phyloP scores from a whole-genome alignment of 2,113 vertebrate species.

The Diphyllodes magnificus region DNA sequence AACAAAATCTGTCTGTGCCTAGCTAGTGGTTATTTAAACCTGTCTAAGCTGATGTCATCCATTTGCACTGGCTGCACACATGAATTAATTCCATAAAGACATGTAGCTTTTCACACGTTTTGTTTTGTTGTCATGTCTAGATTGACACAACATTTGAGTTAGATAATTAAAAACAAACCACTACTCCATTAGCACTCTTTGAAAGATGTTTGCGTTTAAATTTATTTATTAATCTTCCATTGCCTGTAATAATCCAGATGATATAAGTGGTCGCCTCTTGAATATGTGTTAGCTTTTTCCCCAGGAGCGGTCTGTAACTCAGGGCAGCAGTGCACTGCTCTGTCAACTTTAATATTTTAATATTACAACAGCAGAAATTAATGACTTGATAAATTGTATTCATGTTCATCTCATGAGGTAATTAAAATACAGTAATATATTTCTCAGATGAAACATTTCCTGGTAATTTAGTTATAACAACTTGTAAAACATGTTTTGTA shows the following conservation, averaged over 20 bases:
- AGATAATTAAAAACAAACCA: not conserved
- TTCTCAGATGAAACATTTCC: not conserved
- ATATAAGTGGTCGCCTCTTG: not conserved
- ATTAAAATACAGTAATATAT: not conserved
- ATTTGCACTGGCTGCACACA: not conserved
- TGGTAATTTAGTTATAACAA: not conserved
- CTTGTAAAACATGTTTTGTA: not conserved
- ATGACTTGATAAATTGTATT: not conserved
- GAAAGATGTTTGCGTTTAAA: not conserved
- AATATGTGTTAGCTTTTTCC: not conserved
- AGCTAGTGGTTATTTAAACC: conserved; percentile 15
- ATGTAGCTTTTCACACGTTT: not conserved
- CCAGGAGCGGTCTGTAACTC: not conserved
- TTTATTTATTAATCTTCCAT: not conserved
- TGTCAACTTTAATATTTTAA: not conserved
- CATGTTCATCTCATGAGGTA: not conserved
- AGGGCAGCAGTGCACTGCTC: not conserved
- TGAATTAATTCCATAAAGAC: not conserved
- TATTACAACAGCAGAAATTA: not conserved
- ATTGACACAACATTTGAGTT: not conserved
- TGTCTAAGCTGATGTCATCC: not conserved
- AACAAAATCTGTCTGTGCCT: conserved; percentile 11
- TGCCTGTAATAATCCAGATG: not conserved
- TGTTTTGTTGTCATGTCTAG: not conserved
- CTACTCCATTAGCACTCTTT: not conserved